Evolutionary conservation across 2,888 invertebrate species (phyloP).

Genomic region (Neuroscelio doddi): DNA sequence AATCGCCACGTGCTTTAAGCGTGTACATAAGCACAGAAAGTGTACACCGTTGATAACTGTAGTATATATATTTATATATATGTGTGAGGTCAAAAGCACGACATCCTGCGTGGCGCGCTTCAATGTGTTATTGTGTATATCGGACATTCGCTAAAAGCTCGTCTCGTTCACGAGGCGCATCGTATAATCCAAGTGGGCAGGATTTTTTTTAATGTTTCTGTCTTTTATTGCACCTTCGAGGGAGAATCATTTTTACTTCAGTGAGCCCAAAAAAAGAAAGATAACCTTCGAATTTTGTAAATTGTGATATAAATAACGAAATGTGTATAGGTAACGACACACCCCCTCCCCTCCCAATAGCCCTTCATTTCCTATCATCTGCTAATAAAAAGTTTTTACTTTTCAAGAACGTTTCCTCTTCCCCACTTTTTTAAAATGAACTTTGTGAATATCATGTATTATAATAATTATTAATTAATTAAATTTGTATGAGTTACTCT

Average conservation of each 20-base stretch:
- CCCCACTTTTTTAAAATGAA: constrained; percentile 63
- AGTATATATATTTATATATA: constrained; percentile 44
- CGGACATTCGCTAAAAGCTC: constrained; percentile 24
- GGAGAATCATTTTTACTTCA: constrained; percentile 48
- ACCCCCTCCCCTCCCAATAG: constrained; percentile 18
- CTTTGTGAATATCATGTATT: constrained; percentile 72
- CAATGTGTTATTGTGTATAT: constrained; percentile 32
- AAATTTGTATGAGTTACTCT: constrained; percentile 69
- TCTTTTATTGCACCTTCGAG: constrained; percentile 45
- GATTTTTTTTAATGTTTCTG: constrained; percentile 40
- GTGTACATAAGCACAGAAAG: constrained; percentile 26
- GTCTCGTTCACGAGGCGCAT: not conserved
- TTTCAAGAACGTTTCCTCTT: constrained; percentile 37
- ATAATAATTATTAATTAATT: constrained; percentile 71
- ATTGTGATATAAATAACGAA: constrained; percentile 72
- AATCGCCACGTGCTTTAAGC: constrained; percentile 31
- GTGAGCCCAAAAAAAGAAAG: constrained; percentile 44
- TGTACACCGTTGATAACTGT: constrained; percentile 33
- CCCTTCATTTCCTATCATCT: constrained; percentile 14
- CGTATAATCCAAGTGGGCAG: constrained; percentile 37
- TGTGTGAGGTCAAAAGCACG: constrained; percentile 26
- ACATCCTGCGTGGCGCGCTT: constrained; percentile 29
- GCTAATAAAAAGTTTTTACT: constrained; percentile 6
- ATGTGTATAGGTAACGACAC: constrained; percentile 67
- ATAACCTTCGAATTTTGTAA: constrained; percentile 67